Conservation (phyloP, 2,113 vertebrate species). For the Thryonomys swinderianus region DNA sequence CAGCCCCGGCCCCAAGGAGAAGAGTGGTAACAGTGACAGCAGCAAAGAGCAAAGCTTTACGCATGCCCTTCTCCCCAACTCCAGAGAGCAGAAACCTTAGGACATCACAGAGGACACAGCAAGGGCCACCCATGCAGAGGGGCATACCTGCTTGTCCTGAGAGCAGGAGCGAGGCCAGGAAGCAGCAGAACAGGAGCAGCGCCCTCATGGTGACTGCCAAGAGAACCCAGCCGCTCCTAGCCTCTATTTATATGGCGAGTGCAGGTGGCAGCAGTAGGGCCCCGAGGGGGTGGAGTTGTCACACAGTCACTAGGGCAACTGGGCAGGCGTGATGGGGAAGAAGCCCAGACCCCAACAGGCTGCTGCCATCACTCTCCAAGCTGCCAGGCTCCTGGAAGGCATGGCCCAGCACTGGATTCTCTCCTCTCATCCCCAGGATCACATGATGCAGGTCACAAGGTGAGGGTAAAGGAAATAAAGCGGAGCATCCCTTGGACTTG, state of each 20-base stretch:
- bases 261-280: background rate
- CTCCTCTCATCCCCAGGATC: background rate
- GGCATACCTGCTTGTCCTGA: slow-evolving; percentile 83
- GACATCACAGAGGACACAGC: background rate
- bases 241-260: slow-evolving; percentile 83
- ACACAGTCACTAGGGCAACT: slow-evolving; percentile 81
- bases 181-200: slow-evolving; percentile 84
- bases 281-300: slow-evolving; percentile 70
- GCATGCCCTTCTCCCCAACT: background rate
- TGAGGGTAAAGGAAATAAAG: background rate
- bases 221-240: slow-evolving; percentile 75
- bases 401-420: background rate
- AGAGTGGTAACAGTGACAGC: background rate
- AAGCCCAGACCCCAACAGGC: background rate
- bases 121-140: background rate
- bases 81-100: background rate
- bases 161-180: slow-evolving; percentile 81
- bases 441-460: background rate
- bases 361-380: background rate
- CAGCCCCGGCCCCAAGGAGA: background rate
- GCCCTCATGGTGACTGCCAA: slow-evolving; percentile 86
- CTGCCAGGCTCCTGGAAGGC: background rate
- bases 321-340: slow-evolving; percentile 62
- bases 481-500: background rate
- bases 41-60: background rate